A percentile compares a stretch with the other conserved stretches of the same genome.
Conservation (phyloP, 2,113 vertebrate species). For the Tapirus terrestris region DNA sequence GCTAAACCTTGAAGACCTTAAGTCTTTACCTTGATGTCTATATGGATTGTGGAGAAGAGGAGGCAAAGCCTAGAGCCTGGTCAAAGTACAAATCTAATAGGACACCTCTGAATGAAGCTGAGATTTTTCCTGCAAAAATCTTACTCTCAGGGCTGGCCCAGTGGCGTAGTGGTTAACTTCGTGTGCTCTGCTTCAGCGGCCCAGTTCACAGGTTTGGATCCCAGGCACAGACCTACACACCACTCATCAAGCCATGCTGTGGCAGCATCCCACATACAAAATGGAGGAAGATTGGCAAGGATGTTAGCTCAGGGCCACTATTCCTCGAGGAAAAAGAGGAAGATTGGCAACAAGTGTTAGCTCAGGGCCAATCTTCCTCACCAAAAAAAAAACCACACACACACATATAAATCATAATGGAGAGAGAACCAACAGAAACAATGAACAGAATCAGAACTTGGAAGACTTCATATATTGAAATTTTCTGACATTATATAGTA, state of each 20-base stretch:
- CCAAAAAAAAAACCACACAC: background rate
- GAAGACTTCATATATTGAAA: background rate
- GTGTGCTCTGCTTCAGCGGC: too few species aligned
- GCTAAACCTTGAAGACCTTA: background rate
- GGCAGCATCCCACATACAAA: too few species aligned
- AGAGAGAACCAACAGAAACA: background rate
- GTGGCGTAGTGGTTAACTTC: too few species aligned
- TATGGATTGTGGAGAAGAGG: background rate
- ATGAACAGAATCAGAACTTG: background rate
- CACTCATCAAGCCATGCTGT: too few species aligned
- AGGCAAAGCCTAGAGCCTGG: background rate
- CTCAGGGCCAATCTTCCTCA: too few species aligned
- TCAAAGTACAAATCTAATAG: background rate
- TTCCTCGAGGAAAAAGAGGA: too few species aligned
- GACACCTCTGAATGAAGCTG: background rate
- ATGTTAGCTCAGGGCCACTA: too few species aligned
- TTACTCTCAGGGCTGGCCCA: too few species aligned
- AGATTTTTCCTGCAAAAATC: background rate
- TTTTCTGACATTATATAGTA: background rate
- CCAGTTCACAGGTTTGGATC: too few species aligned
- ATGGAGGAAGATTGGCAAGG: too few species aligned
- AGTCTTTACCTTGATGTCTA: background rate
- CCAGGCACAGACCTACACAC: too few species aligned
- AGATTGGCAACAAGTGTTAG: too few species aligned
- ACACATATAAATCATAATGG: background rate